Evolutionary conservation across 2,797 vertebrate genomes (phyloP), one percentile per base, ranked within the genome.

Genomic region (Cheirogaleus major): DNA sequence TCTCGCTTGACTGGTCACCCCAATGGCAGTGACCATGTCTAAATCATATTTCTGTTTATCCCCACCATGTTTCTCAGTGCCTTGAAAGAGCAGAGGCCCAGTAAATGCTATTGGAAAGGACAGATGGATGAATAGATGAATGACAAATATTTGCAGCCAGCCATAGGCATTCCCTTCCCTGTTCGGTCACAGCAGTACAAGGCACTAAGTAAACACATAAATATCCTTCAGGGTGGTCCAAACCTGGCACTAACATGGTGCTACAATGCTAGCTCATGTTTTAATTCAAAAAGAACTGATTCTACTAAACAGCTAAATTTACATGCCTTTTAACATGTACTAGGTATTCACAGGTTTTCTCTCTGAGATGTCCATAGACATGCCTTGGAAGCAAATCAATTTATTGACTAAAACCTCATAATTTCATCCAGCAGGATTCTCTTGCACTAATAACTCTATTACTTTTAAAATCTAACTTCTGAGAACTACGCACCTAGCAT

Each of bases 401-500:
- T 32, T 90, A 35, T 38, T 59, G 30, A 73, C 48, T 57, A 85
- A 95, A 95, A 84, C 4, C 52, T 50, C 38, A 72, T n/a, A 86
- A 84, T 86, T 59, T 82, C 12, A 89, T 80, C 50, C 65, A 88
- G 30, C 81, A 95, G 32, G 15, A 41, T 10, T 89, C 25, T 96
- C 1, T 90, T 52, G 43, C 38, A 87, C 7, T 91, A 93, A 88
- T 81, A 30, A 67, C 35, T 83, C 13, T 57, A 52, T 76, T 93
- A 90, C 59, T 92, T n/a, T 83, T 75, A 70, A 97, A 86, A 91
- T 93, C 11, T 85, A 73, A 86, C 52, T 96, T 95, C 81, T 93
- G 38, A 93, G 38, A 95, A 89, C 13, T 78, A 94, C 15, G 27
- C 13, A 61, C 10, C 38, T 91, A 45, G 85, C 70, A 43, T 50